These are phyloP conservation scores for Chaetogeoica ovagalla DNA, from an alignment of 2,888 invertebrate species.

Conservation along the genomic window DNA sequence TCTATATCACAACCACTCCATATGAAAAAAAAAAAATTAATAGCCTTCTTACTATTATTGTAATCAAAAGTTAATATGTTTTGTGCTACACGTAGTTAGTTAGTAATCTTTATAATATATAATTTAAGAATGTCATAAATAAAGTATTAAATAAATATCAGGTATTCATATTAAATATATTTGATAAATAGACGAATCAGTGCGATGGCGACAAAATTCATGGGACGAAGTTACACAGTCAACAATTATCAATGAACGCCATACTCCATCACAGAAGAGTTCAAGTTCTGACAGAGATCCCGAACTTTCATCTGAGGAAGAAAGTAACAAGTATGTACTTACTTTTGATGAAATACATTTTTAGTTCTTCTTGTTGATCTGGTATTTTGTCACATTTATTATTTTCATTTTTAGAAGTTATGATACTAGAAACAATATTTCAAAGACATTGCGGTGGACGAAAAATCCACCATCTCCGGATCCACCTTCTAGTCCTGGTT, in stretches of 20 bases:
- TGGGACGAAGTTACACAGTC: constrained; percentile 57
- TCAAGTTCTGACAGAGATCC: constrained; percentile 63
- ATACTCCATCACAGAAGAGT: constrained; percentile 57
- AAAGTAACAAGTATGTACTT: constrained; percentile 63
- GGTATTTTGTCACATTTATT: not conserved
- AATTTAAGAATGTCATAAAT: too few relatives aligned
- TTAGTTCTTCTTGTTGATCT: not conserved
- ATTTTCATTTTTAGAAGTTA: constrained; percentile 54
- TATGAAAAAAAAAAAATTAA: too few relatives aligned
- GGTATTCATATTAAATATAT: not conserved
- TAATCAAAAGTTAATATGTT: too few relatives aligned
- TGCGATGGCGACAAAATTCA: constrained; percentile 57
- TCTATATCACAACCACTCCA: too few relatives aligned
- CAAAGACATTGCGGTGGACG: constrained; percentile 54
- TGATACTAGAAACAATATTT: constrained; percentile 55
- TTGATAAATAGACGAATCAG: constrained; percentile 69
- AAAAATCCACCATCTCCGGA: constrained; percentile 59
- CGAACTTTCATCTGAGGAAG: constrained; percentile 69
- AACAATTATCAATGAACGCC: constrained; percentile 47
- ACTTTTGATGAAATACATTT: not conserved
- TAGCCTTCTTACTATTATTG: too few relatives aligned
- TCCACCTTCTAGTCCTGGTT: constrained; percentile 68
- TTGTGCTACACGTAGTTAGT: too few relatives aligned
- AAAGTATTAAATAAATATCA: too few relatives aligned
- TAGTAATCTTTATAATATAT: too few relatives aligned